phyloP scores from a whole-genome alignment of 2,888 invertebrate genomes.

The Cerastoderma edule region DNA sequence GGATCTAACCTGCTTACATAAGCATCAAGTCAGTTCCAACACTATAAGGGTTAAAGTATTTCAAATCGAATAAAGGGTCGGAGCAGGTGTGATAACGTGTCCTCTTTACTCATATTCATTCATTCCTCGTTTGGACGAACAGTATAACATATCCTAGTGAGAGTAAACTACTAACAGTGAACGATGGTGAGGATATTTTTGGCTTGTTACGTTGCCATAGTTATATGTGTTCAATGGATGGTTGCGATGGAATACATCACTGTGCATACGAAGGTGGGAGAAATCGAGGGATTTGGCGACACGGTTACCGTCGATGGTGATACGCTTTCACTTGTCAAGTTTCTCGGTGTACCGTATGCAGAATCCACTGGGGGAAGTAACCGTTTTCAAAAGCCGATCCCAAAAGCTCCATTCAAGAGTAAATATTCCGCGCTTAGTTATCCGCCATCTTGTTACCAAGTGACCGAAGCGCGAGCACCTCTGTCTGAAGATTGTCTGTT shows the following conservation, averaged over 20 bases:
- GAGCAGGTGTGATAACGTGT: no score
- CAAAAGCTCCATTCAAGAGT: constrained; percentile 39
- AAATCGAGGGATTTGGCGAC: constrained; percentile 33
- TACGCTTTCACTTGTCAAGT: constrained; percentile 26
- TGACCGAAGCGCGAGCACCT: not conserved
- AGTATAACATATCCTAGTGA: no score
- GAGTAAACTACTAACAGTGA: no score
- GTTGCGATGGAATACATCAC: constrained; percentile 2
- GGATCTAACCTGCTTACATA: no score
- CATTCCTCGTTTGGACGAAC: no score
- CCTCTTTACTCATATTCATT: no score
- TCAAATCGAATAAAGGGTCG: no score
- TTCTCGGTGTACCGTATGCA: constrained; percentile 52
- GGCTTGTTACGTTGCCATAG: no score
- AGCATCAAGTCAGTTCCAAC: no score
- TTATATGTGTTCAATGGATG: no score
- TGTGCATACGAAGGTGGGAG: constrained; percentile 38
- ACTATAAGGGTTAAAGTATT: no score
- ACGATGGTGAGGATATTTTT: no score
- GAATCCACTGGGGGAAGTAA: constrained; percentile 42
- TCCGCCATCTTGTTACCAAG: constrained; percentile 35
- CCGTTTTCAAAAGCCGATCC: constrained; percentile 41
- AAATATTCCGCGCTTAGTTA: constrained; percentile 12
- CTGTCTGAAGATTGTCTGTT: constrained; percentile 48
- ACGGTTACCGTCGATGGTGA: constrained; percentile 19